Percentiles rank a stretch among this genome's conserved stretches.
Evolutionary conservation across 2,888 invertebrate species (phyloP).

Genomic region (Tridacna gigas): DNA sequence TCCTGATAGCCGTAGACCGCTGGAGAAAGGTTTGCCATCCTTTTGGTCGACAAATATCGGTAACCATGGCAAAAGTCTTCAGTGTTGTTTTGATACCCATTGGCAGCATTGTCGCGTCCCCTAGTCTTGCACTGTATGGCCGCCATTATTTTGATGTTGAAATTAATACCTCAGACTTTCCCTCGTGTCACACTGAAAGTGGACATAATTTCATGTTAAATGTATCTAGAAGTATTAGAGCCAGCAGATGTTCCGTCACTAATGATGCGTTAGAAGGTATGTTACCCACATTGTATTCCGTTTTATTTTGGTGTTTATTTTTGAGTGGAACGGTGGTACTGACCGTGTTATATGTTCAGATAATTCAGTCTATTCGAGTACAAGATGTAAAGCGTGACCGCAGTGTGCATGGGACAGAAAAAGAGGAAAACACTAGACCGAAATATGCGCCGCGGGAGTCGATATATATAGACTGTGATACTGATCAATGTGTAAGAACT

Average conservation of each 20-base stretch:
- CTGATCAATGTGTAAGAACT: not conserved
- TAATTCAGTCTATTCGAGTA: not conserved
- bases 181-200: not conserved
- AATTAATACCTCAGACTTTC: not conserved
- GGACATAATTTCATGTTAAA: not conserved
- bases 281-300: not conserved
- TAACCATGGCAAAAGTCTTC: not conserved
- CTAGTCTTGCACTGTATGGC: conserved; percentile 9
- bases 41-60: conserved; percentile 15
- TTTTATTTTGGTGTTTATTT: conserved; percentile 17
- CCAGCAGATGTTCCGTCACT: not conserved
- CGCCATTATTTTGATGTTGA: conserved; percentile 11
- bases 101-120: conserved; percentile 1
- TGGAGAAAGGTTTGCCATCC: conserved; percentile 25
- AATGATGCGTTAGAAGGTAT: conserved; percentile 11
- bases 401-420: not conserved
- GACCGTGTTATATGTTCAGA: not conserved
- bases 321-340: not conserved
- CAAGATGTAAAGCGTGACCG: conserved; percentile 5
- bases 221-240: not conserved
- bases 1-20: conserved; percentile 12
- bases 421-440: not conserved
- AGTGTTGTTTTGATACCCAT: not conserved
- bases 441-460: not conserved
- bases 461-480: conserved; percentile 9